Conservation (phyloP, 2,888 invertebrate species). For the Drosophila phalerata region DNA sequence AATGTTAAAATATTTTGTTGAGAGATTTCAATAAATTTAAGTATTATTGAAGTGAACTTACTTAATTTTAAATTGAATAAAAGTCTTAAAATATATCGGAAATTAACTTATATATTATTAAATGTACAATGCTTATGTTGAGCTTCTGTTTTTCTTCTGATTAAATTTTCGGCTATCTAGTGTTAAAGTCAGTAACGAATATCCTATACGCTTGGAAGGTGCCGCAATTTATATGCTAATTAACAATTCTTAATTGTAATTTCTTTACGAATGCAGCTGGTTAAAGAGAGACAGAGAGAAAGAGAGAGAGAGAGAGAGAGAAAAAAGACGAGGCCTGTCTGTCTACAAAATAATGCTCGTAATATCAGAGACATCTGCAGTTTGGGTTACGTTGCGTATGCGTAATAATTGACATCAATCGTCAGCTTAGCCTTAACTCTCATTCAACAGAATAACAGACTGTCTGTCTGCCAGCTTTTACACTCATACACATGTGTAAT, state of each 20-base stretch:
- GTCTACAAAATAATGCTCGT: neutral
- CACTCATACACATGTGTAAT: conserved; percentile 7
- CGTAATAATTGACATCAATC: conserved; percentile 19
- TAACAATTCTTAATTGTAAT: conserved; percentile 65
- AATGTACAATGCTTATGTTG: no score
- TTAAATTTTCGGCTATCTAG: conserved; percentile 21
- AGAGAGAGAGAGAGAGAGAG: neutral
- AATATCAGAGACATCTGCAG: neutral
- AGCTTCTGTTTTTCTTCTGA: neutral
- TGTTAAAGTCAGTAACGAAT: conserved; percentile 50
- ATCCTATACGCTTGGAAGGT: conserved; percentile 27
- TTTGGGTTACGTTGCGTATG: conserved; percentile 17
- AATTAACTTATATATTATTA: neutral
- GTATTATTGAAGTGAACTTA: neutral
- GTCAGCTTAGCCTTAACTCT: conserved; percentile 15
- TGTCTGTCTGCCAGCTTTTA: conserved; percentile 4
- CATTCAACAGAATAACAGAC: conserved; percentile 7
- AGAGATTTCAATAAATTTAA: neutral
- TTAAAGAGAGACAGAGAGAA: no score
- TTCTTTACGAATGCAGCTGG: conserved; percentile 36
- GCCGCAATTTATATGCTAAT: conserved; percentile 74
- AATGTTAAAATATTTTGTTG: neutral
- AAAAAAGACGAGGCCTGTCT: neutral
- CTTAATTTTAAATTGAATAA: neutral
- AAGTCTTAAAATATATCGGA: neutral